Percentiles rank a stretch among this genome's conserved stretches.
phyloP scores from a whole-genome alignment of 1,140 invertebrate genomes.

The Gonioctena quinquepunctata region DNA sequence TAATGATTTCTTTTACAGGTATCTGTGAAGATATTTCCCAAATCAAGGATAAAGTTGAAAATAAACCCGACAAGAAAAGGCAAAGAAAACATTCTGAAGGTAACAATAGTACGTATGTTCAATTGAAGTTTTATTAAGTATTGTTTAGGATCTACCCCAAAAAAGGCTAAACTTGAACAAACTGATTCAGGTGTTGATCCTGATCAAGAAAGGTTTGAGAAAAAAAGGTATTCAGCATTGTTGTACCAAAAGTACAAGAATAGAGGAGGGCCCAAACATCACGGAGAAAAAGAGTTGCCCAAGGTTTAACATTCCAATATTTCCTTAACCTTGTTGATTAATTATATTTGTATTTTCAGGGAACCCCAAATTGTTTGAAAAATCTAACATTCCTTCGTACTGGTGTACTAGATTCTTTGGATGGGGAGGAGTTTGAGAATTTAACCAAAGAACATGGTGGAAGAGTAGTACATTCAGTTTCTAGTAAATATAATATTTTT shows the following conservation, averaged over 20 bases:
- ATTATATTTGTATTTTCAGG: constrained; percentile 57
- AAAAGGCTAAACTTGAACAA: constrained; percentile 44
- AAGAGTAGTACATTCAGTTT: constrained; percentile 71
- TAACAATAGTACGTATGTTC: constrained; percentile 15
- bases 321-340: not conserved
- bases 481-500: constrained; percentile 57
- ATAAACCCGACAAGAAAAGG: constrained; percentile 18
- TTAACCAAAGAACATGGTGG: constrained; percentile 83
- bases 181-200: constrained; percentile 47
- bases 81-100: constrained; percentile 29
- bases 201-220: constrained; percentile 69
- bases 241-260: constrained; percentile 75
- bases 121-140: not conserved
- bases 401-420: constrained; percentile 87
- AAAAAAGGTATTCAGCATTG: constrained; percentile 64
- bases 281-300: constrained; percentile 82
- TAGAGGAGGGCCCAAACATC: constrained; percentile 74
- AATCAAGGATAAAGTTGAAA: not conserved
- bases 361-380: constrained; percentile 73
- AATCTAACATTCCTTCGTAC: constrained; percentile 83
- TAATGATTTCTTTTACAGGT: no score
- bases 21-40: no score
- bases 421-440: constrained; percentile 76
- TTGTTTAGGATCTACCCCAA: constrained; percentile 28
- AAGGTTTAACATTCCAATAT: constrained; percentile 59